A percentile compares a stretch with the other conserved stretches of the same genome.
Conservation (phyloP, 2,113 vertebrate genomes). For the Dipodomys spectabilis region DNA sequence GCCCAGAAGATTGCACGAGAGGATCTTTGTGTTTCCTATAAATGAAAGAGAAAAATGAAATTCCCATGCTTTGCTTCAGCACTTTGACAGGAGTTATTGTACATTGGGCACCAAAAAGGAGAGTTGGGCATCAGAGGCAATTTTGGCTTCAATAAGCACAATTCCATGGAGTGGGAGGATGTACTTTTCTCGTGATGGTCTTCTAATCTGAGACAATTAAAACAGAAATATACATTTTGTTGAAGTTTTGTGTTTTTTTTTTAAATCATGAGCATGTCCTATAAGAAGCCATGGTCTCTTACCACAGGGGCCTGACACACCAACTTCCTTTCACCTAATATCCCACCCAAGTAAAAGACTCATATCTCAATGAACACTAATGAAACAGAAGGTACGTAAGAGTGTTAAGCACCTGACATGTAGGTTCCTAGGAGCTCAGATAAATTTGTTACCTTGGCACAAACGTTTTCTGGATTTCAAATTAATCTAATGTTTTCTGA, state of each 20-base stretch:
- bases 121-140: slow-evolving; percentile 33
- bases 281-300: neutral
- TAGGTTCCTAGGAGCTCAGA: slow-evolving; percentile 57
- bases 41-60: slow-evolving; percentile 74
- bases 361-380: slow-evolving; percentile 44
- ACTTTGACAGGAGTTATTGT: slow-evolving; percentile 57
- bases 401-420: slow-evolving; percentile 66
- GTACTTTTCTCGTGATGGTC: neutral
- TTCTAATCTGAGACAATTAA: slow-evolving; percentile 27
- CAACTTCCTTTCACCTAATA: slow-evolving; percentile 28
- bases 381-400: slow-evolving; percentile 51
- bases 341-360: slow-evolving; percentile 60
- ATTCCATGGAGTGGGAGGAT: neutral
- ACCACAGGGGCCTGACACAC: neutral
- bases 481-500: slow-evolving; percentile 79
- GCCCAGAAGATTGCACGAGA: slow-evolving; percentile 67
- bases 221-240: slow-evolving; percentile 2
- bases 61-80: slow-evolving; percentile 61
- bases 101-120: neutral
- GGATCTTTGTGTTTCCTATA: slow-evolving; percentile 64
- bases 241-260: slow-evolving; percentile 27
- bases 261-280: neutral
- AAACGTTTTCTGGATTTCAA: slow-evolving; percentile 62
- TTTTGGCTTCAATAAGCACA: slow-evolving; percentile 48
- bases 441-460: slow-evolving; percentile 71